Evolutionary conservation across 1,140 invertebrate species (phyloP).

Genomic region (Carposina sasakii): DNA sequence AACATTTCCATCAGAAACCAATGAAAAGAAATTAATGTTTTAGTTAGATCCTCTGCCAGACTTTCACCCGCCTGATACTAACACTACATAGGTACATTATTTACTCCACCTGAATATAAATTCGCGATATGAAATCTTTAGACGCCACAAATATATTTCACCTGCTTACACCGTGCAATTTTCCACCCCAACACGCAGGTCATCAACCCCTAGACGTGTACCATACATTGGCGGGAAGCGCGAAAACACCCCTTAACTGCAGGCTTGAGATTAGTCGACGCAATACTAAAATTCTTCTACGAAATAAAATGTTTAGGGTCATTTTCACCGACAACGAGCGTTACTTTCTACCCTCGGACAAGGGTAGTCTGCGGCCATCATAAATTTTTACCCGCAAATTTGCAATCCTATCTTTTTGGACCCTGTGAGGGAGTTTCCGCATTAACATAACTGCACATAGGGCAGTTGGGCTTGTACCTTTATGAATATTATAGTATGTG

Average conservation of each 20-base stretch:
- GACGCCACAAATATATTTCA: too few relatives aligned
- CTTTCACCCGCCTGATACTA: too few relatives aligned
- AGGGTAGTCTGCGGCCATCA: constrained; percentile 55
- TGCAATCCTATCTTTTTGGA: constrained; percentile 68
- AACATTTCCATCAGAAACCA: too few relatives aligned
- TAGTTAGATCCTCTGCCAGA: too few relatives aligned
- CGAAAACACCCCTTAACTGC: constrained; percentile 55
- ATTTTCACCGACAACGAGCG: constrained; percentile 58
- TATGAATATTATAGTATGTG: constrained; percentile 42
- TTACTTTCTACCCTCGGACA: constrained; percentile 51
- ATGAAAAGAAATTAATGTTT: too few relatives aligned
- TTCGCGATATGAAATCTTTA: too few relatives aligned
- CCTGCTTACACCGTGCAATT: too few relatives aligned
- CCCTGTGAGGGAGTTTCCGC: constrained; percentile 45
- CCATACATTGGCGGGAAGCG: too few relatives aligned
- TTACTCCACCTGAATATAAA: too few relatives aligned
- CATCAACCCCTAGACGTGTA: too few relatives aligned
- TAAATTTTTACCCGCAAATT: constrained; percentile 72
- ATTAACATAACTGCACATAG: constrained; percentile 63
- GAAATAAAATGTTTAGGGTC: constrained; percentile 70
- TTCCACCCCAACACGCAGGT: too few relatives aligned
- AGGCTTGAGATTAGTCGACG: constrained; percentile 58
- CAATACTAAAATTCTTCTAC: constrained; percentile 46
- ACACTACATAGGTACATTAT: too few relatives aligned
- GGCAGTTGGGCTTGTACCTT: constrained; percentile 44